Evolutionary conservation across 2,888 invertebrate species (phyloP), one percentile per base, ranked within the genome.

Genomic region (Rhingia campestris): DNA sequence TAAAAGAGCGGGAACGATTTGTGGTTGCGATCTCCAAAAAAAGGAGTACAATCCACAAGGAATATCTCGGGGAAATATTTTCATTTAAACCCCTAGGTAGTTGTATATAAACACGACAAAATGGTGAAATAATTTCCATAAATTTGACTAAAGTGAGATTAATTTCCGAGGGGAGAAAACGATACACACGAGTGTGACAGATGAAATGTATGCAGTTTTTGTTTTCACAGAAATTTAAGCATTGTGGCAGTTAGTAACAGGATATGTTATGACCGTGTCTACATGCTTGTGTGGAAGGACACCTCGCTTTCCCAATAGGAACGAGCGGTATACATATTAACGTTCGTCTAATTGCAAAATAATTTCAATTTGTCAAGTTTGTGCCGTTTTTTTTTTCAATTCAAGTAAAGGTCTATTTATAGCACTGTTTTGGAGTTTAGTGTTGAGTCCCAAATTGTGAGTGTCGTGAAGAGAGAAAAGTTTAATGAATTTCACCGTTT

Each of bases 131-230:
- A 59, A 72, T 61, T 33, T 61, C 67, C 66, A 80, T 80, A 67
- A 73, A 73, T 73, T 79, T 22, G 12, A 14, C 4, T 14, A 54
- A 73, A 80, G 66, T 73, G 73, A 80, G 66, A 80, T 73, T 59
- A 73, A 80, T 67, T 61, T 64, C 56, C 64, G 33, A 6, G n/a
- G 43, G 33, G 64, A 56, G 45, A 64, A 54, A 59, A 58, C 47
- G 41, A 6, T 32, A 59, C 39, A 7, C 5, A 22, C 7, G 37
- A 43, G 51, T 35, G 51, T 39, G 51, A 30, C 59, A 58, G 64
- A 58, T 59, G 43, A 47, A 53, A 67, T 76, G 43, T 2, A 39
- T 76, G 67, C 53, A 54, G n/a, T 45, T 69, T 49, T 22, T 22
- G 22, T 22, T 22, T 22, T 22, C 22, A 22, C 22, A 22, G 22